Evolutionary conservation across 2,113 vertebrate genomes (phyloP).

Genomic region (Syrmaticus mikado): DNA sequence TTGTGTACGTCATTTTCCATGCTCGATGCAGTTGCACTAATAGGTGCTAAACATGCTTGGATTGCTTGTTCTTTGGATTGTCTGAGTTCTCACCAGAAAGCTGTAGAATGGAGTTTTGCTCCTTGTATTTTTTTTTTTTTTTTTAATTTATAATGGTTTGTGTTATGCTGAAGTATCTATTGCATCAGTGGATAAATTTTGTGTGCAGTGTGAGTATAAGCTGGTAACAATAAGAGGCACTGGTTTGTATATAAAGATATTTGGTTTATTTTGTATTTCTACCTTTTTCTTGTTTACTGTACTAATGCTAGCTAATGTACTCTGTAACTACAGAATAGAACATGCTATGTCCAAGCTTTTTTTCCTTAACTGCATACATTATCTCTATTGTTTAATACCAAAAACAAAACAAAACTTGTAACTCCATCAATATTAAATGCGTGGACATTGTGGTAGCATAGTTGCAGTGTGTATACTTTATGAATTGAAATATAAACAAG

Average conservation of each 20-base stretch:
- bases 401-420: slow-evolving; percentile 78
- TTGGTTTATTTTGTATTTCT: slow-evolving; percentile 87
- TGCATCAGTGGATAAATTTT: slow-evolving; percentile 71
- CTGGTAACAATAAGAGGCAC: slow-evolving; percentile 83
- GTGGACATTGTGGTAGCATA: slow-evolving; percentile 95
- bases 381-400: slow-evolving; percentile 88
- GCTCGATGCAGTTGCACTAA: slow-evolving; percentile 66
- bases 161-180: slow-evolving; percentile 80
- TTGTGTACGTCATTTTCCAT: slow-evolving; percentile 34
- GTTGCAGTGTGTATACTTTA: slow-evolving; percentile 93
- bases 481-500: slow-evolving; percentile 93
- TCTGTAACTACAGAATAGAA: slow-evolving; percentile 79
- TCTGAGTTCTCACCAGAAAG: slow-evolving; percentile 75
- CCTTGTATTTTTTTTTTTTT: slow-evolving; percentile 79
- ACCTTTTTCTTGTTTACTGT: slow-evolving; percentile 84
- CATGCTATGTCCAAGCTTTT: slow-evolving; percentile 76
- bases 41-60: slow-evolving; percentile 74
- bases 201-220: slow-evolving; percentile 73
- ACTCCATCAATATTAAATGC: slow-evolving; percentile 87
- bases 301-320: slow-evolving; percentile 89
- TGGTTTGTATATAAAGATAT: slow-evolving; percentile 92
- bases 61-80: slow-evolving; percentile 56
- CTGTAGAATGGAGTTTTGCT: slow-evolving; percentile 82
- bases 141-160: slow-evolving; percentile 84
- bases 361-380: slow-evolving; percentile 82